Percentiles rank a stretch among this genome's conserved stretches.
Evolutionary conservation across 1,140 invertebrate genomes (phyloP).

Genomic region (Sinella curviseta): DNA sequence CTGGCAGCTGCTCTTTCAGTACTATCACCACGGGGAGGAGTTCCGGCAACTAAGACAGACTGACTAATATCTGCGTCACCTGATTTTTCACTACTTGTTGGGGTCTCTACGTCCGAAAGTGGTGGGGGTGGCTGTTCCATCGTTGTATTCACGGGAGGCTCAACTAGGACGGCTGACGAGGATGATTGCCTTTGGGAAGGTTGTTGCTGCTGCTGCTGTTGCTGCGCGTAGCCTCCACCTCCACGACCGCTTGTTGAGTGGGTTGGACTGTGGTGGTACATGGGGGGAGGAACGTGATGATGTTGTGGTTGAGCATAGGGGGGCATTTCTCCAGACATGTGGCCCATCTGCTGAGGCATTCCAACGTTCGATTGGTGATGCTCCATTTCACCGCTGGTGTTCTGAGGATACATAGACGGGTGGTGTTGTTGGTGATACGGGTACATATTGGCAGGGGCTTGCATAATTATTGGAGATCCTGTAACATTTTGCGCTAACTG

Average conservation of each 20-base stretch:
- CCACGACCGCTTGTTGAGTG: background rate
- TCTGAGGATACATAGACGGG: background rate
- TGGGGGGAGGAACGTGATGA: background rate
- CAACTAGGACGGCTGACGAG: background rate
- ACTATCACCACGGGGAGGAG: background rate
- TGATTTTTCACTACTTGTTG: background rate
- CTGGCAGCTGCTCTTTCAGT: background rate
- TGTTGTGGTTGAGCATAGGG: slow-evolving; percentile 34
- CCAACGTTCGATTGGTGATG: background rate
- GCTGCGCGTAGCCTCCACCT: background rate
- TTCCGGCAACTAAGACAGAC: background rate
- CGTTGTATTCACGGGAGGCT: background rate
- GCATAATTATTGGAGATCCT: slow-evolving; percentile 45
- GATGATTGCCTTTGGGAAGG: background rate
- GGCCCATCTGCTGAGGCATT: slow-evolving; percentile 18
- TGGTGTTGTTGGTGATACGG: slow-evolving; percentile 1
- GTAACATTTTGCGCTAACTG: slow-evolving; percentile 40
- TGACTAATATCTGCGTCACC: slow-evolving; percentile 5
- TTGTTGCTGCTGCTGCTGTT: background rate
- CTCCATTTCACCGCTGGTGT: background rate
- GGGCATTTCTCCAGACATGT: slow-evolving; percentile 23
- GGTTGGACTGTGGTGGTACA: slow-evolving; percentile 9
- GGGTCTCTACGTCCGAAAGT: too few species aligned
- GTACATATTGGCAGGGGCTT: slow-evolving; percentile 1
- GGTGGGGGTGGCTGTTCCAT: background rate